Conservation (phyloP, 2,113 vertebrate genomes). For the Hippocampus barbouri region DNA sequence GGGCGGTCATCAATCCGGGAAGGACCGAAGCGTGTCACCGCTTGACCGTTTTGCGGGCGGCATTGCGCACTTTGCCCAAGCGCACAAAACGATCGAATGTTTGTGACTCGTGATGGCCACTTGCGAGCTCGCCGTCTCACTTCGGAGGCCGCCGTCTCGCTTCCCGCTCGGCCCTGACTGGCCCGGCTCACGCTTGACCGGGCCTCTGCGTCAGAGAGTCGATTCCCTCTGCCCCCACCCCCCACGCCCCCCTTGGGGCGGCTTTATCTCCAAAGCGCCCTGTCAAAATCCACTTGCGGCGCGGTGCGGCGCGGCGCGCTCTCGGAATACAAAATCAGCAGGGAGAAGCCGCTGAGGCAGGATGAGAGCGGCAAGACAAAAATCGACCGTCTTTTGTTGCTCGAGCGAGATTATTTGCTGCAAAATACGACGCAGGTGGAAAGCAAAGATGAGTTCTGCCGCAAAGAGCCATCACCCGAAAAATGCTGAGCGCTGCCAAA, state of each 20-base stretch:
- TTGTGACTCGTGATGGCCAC: too few relatives aligned
- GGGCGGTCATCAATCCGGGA: too few relatives aligned
- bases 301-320: not conserved
- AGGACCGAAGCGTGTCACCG: too few relatives aligned
- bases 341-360: constrained; percentile 1
- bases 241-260: not conserved
- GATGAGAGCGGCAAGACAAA: not conserved
- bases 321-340: constrained; percentile 36
- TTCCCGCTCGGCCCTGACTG: not conserved
- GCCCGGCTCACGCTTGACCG: not conserved
- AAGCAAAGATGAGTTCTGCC: not conserved
- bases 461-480: too few relatives aligned
- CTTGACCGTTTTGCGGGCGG: too few relatives aligned
- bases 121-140: too few relatives aligned
- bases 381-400: not conserved
- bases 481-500: too few relatives aligned
- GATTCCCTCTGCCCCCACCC: constrained; percentile 18
- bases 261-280: constrained; percentile 38
- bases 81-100: too few relatives aligned
- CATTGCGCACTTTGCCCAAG: too few relatives aligned
- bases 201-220: constrained; percentile 9
- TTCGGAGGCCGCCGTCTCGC: not conserved
- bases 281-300: constrained; percentile 14
- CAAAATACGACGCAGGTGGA: not conserved
- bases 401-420: not conserved